Percentiles rank a stretch among this genome's conserved stretches.
These are phyloP conservation scores for Empis stercorea DNA, from an alignment of 2,888 invertebrate genomes.

Conservation along the genomic window DNA sequence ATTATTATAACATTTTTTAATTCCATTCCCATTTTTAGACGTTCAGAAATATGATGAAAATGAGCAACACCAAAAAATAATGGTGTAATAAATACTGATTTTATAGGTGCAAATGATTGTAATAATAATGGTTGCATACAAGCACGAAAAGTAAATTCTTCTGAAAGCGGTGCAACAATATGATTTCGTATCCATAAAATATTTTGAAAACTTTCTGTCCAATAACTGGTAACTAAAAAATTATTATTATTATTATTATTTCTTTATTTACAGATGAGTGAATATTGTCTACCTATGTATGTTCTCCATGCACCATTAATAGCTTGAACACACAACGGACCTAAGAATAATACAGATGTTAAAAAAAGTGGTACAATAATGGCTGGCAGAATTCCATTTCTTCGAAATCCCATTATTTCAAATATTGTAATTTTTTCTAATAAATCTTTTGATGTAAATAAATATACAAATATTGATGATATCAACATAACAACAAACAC, in stretches of 20 bases:
- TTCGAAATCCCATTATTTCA: constrained; percentile 62
- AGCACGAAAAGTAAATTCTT: constrained; percentile 90
- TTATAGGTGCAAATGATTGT: constrained; percentile 62
- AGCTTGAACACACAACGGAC: constrained; percentile 65
- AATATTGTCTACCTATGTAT: constrained; percentile 50
- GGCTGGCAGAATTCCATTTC: constrained; percentile 60
- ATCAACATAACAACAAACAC: constrained; percentile 68
- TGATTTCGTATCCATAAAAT: constrained; percentile 80
- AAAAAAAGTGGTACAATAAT: constrained; percentile 59
- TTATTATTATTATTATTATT: not conserved
- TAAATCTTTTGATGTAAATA: constrained; percentile 51
- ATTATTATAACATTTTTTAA: constrained; percentile 55
- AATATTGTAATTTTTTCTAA: constrained; percentile 49
- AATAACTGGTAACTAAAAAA: constrained; percentile 51
- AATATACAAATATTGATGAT: constrained; percentile 64
- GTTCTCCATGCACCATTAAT: constrained; percentile 54
- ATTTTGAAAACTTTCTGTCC: constrained; percentile 58
- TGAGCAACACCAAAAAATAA: constrained; percentile 90
- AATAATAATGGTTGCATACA: constrained; percentile 87
- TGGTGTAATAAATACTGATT: constrained; percentile 73
- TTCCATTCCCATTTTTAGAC: constrained; percentile 55
- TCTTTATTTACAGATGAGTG: too few species aligned
- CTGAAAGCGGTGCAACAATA: constrained; percentile 82
- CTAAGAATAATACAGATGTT: constrained; percentile 68
- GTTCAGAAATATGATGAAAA: constrained; percentile 81